Percentiles rank a stretch among this genome's conserved stretches.
These are phyloP conservation scores for Gila robusta DNA, from an alignment of 2,797 vertebrate species.

Conservation along the genomic window DNA sequence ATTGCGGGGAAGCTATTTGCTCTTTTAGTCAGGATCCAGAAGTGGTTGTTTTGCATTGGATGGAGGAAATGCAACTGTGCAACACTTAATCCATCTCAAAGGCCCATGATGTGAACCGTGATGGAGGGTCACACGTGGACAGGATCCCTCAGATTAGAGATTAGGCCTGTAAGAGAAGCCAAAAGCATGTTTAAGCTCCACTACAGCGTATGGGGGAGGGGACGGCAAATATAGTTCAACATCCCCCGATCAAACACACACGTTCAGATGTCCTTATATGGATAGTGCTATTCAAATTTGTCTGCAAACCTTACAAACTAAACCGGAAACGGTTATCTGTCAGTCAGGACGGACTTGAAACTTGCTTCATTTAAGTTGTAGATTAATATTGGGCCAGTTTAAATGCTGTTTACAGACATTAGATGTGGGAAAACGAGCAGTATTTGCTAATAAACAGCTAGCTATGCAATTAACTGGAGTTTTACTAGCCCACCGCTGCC, in stretches of 20 bases:
- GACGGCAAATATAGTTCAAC: neutral
- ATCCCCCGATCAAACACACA: neutral
- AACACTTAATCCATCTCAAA: constrained; percentile 54
- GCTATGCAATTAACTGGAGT: constrained; percentile 25
- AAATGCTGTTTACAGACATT: constrained; percentile 48
- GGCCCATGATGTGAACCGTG: constrained; percentile 10
- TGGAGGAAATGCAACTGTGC: constrained; percentile 22
- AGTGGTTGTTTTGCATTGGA: constrained; percentile 25
- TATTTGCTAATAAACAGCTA: constrained; percentile 42
- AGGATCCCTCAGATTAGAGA: constrained; percentile 68
- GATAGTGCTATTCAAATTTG: constrained; percentile 44
- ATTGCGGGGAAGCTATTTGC: constrained; percentile 34
- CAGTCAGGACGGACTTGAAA: constrained; percentile 52
- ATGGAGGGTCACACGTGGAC: constrained; percentile 68
- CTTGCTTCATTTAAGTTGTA: constrained; percentile 40
- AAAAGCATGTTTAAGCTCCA: constrained; percentile 61
- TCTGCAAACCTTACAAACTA: constrained; percentile 54
- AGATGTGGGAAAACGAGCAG: constrained; percentile 12
- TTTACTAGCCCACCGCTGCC: constrained; percentile 15
- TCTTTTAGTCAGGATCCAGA: neutral
- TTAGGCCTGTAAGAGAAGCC: constrained; percentile 69
- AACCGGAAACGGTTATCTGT: constrained; percentile 55
- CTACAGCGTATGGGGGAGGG: constrained; percentile 35
- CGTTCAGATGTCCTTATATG: neutral
- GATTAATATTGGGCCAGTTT: constrained; percentile 32